Percentiles rank a stretch among this genome's conserved stretches.
phyloP scores from a whole-genome alignment of 2,888 invertebrate species.

The Drosophila mettleri region DNA sequence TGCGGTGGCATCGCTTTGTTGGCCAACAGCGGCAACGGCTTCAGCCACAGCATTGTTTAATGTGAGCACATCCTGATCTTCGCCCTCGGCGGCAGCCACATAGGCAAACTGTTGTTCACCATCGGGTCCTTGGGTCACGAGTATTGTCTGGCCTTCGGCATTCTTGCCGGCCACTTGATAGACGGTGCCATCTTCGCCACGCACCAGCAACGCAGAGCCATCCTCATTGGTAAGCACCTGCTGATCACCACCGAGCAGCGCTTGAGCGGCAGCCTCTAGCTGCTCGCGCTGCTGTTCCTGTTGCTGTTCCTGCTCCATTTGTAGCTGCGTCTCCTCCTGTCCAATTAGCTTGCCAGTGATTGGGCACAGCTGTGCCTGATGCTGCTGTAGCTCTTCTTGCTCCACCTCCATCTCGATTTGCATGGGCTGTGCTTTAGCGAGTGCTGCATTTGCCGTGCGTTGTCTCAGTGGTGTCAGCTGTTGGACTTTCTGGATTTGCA shows the following conservation, averaged over 20 bases:
- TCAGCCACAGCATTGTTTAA: slow-evolving; percentile 85
- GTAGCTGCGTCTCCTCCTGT: slow-evolving; percentile 86
- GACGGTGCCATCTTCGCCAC: slow-evolving; percentile 91
- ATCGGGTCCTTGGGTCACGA: slow-evolving; percentile 90
- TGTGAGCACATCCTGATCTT: slow-evolving; percentile 86
- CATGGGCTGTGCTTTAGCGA: slow-evolving; percentile 77
- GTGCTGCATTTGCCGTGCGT: slow-evolving; percentile 82
- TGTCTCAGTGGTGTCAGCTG: slow-evolving; percentile 86
- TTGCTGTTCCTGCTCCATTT: slow-evolving; percentile 76
- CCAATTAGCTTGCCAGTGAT: slow-evolving; percentile 87
- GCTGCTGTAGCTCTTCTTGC: slow-evolving; percentile 75
- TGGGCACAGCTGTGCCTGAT: slow-evolving; percentile 88
- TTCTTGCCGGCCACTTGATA: slow-evolving; percentile 91
- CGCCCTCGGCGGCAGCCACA: slow-evolving; percentile 88
- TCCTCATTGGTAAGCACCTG: slow-evolving; percentile 86
- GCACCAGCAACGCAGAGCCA: slow-evolving; percentile 90
- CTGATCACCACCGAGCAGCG: slow-evolving; percentile 81
- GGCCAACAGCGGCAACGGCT: slow-evolving; percentile 83
- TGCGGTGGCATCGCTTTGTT: slow-evolving; percentile 74
- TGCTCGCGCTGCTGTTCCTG: slow-evolving; percentile 78
- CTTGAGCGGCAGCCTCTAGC: slow-evolving; percentile 77
- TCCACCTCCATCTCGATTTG: slow-evolving; percentile 61
- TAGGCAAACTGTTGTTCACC: slow-evolving; percentile 90
- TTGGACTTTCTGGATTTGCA: slow-evolving; percentile 85
- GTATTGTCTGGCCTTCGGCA: slow-evolving; percentile 90